A percentile compares a stretch with the other conserved stretches of the same genome.
Evolutionary conservation across 1,140 invertebrate genomes (phyloP).

Genomic region (Riptortus pedestris): DNA sequence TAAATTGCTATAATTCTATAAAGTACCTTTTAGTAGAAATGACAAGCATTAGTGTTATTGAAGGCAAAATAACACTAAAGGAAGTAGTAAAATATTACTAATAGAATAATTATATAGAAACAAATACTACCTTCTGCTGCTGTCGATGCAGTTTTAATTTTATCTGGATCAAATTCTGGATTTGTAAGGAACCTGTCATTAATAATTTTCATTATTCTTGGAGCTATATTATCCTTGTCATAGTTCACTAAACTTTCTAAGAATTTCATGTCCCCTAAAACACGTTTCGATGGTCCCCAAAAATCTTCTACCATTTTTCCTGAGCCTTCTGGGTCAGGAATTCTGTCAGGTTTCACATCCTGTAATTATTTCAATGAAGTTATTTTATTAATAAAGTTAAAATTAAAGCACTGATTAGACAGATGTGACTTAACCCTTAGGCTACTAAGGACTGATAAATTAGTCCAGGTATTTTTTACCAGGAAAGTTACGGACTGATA

Average conservation of each 20-base stretch:
- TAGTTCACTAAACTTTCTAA: slow-evolving; percentile 71
- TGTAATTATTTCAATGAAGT: slow-evolving; percentile 36
- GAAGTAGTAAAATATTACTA: not conserved
- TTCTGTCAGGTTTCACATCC: slow-evolving; percentile 72
- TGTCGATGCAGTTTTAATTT: slow-evolving; percentile 66
- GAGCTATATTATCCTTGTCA: slow-evolving; percentile 86
- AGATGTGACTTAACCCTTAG: no score
- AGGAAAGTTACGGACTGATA: no score
- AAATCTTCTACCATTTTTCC: slow-evolving; percentile 83
- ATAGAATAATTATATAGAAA: not conserved
- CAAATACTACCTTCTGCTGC: slow-evolving; percentile 55
- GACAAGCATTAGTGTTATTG: no score
- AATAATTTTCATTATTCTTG: slow-evolving; percentile 70
- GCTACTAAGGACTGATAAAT: no score
- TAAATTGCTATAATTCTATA: no score
- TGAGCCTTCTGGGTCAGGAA: slow-evolving; percentile 55
- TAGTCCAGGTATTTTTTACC: no score
- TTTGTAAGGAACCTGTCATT: slow-evolving; percentile 64
- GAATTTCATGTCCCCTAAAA: slow-evolving; percentile 86
- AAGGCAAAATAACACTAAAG: not conserved
- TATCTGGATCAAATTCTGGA: slow-evolving; percentile 87
- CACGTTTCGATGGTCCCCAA: slow-evolving; percentile 83
- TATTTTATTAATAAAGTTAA: not conserved
- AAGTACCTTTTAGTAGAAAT: no score
- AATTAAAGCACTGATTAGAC: no score